Base-by-base conservation (phyloP, 2,113 vertebrate species). In the Eulemur rufifrons region DNA sequence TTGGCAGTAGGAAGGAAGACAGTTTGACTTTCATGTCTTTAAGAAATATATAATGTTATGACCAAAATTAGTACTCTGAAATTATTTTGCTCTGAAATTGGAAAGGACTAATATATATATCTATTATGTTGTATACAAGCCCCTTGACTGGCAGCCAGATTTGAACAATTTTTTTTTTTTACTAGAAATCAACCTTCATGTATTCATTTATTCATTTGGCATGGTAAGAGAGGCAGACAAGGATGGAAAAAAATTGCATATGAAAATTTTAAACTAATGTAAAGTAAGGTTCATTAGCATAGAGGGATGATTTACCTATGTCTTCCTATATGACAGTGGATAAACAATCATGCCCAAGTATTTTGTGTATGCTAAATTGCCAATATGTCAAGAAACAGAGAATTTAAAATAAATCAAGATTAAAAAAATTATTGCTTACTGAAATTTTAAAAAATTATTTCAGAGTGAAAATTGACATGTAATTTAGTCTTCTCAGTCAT, bases 11-110 rank as follows among this genome's bases (percentile, higher is more conserved):
- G 50, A 97, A 78, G 32, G 88, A 63, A 95, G 90, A 90, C 50
- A 63, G 80, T 96, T 96, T 21, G 21, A 86, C 76, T 97, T 97
- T 96, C 92, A 32, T n/a, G 84, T 89, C 96, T 90, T 95, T 45
- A 81, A 78, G 64, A 96, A 82, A 42, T 95, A 84, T 86, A 54
- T 97, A 90, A 97, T 95, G 94, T 81, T 96, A 94, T 85, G 94
- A 86, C 86, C 97, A 96, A 96, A 98, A 97, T 98, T 96, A 96
- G 93, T 97, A 61, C 81, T 85, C 64, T 89, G 90, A 94, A 97
- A 94, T 25, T 7, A 97, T 87, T 97, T 97, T 86, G 68, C 90
- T 59, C 74, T 97, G 92, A 88, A 97, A 96, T 84, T 39, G 59
- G 80, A 83, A 92, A 68, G 63, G 92, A 80, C 81, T 91, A 84